phyloP scores from a whole-genome alignment of 2,113 vertebrate species.

The Synodontis membranacea region DNA sequence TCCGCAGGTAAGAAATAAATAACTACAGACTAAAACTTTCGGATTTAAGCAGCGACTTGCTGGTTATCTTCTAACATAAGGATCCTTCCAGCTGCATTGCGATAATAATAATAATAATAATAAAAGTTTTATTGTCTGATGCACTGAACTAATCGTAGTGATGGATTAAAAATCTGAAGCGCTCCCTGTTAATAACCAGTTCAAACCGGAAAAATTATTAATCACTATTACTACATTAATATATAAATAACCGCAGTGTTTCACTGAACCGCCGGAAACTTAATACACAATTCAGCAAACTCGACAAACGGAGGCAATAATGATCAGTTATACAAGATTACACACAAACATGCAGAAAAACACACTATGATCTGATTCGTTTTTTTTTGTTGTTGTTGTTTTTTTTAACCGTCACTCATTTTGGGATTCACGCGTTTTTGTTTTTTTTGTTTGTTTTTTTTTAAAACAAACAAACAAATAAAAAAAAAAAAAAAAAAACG shows the following conservation, averaged over 20 bases:
- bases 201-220: background rate
- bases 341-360: conserved; percentile 48
- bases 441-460: too few species aligned
- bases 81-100: background rate
- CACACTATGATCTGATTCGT: conserved; percentile 43
- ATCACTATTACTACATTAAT: background rate
- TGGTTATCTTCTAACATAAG: background rate
- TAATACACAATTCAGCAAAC: conserved; percentile 22
- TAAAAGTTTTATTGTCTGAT: background rate
- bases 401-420: conserved; percentile 56
- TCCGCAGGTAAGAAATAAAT: conserved; percentile 9
- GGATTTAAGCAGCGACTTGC: background rate
- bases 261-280: background rate
- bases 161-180: background rate
- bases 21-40: conserved; percentile 2
- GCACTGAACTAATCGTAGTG: background rate
- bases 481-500: conserved; percentile 57
- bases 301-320: conserved; percentile 53
- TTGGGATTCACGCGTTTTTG: conserved; percentile 62
- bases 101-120: background rate
- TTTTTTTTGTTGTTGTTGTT: conserved; percentile 56
- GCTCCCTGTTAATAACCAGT: background rate
- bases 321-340: conserved; percentile 53
- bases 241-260: background rate
- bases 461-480: too few species aligned